phyloP scores from a whole-genome alignment of 1,140 invertebrate species.

The Marisa cornuarietis region DNA sequence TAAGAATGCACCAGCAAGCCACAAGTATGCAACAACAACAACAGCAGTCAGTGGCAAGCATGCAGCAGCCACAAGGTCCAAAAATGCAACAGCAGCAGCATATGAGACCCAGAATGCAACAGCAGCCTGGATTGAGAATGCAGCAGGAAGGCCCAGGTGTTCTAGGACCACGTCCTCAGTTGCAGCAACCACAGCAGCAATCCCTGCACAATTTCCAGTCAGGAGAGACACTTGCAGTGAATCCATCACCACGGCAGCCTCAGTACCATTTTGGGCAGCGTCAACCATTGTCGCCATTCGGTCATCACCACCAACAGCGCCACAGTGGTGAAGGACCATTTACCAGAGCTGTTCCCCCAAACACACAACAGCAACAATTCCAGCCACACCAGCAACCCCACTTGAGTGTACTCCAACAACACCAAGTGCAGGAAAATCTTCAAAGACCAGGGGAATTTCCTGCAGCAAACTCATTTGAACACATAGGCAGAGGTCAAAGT shows the following conservation, averaged over 20 bases:
- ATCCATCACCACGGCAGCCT: no score
- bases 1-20: not conserved
- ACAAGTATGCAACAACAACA: not conserved
- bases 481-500: not conserved
- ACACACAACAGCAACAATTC: constrained; percentile 2
- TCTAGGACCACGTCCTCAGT: not conserved
- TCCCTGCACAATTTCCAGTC: not conserved
- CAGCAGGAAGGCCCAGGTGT: not conserved
- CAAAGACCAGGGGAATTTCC: not conserved
- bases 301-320: not conserved
- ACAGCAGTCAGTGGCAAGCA: not conserved
- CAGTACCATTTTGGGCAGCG: no score
- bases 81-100: constrained; percentile 2
- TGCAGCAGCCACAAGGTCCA: not conserved
- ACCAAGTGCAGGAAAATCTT: not conserved
- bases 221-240: no score
- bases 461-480: not conserved
- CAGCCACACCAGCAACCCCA: not conserved
- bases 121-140: not conserved
- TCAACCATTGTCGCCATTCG: not conserved
- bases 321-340: not conserved
- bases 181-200: not conserved
- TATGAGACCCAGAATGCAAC: not conserved
- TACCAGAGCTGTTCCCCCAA: not conserved
- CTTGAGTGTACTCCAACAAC: not conserved